A percentile compares a stretch with the other conserved stretches of the same genome.
These are phyloP conservation scores for Vanessa cardui DNA, from an alignment of 2,888 invertebrate genomes.

Conservation along the genomic window DNA sequence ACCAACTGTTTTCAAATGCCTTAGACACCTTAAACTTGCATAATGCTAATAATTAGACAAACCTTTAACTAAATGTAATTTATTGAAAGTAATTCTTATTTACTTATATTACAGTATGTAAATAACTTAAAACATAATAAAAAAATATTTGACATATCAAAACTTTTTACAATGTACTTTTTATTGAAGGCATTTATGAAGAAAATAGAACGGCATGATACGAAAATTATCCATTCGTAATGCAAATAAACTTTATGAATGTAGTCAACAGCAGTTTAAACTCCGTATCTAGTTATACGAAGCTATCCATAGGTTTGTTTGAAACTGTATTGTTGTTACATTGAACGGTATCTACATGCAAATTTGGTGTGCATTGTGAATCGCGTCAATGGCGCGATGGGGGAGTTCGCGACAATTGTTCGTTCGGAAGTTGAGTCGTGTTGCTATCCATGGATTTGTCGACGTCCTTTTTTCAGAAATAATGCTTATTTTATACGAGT, in stretches of 20 bases:
- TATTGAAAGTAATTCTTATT: too few species aligned
- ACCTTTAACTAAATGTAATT: too few species aligned
- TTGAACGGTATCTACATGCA: conserved; percentile 58
- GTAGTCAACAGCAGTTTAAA: conserved; percentile 12
- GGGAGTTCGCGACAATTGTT: conserved; percentile 62
- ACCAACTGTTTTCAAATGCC: too few species aligned
- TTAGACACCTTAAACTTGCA: too few species aligned
- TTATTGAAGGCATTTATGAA: not conserved
- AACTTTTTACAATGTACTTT: too few species aligned
- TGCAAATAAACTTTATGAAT: not conserved
- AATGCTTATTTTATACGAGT: conserved; percentile 2
- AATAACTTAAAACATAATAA: too few species aligned
- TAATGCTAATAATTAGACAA: too few species aligned
- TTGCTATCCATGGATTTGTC: conserved; percentile 38
- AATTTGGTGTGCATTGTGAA: conserved; percentile 65
- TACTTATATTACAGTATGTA: too few species aligned
- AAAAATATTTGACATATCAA: too few species aligned
- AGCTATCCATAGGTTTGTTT: conserved; percentile 20
- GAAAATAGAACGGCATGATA: not conserved
- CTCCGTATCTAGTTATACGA: conserved; percentile 17
- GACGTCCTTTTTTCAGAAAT: conserved; percentile 13
- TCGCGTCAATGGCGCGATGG: conserved; percentile 46
- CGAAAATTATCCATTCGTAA: not conserved
- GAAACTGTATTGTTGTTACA: conserved; percentile 40
- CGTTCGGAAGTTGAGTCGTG: conserved; percentile 61